A percentile compares a stretch with the other conserved stretches of the same genome.
Conservation (phyloP, 2,113 vertebrate genomes). For the Oreochromis niloticus region DNA sequence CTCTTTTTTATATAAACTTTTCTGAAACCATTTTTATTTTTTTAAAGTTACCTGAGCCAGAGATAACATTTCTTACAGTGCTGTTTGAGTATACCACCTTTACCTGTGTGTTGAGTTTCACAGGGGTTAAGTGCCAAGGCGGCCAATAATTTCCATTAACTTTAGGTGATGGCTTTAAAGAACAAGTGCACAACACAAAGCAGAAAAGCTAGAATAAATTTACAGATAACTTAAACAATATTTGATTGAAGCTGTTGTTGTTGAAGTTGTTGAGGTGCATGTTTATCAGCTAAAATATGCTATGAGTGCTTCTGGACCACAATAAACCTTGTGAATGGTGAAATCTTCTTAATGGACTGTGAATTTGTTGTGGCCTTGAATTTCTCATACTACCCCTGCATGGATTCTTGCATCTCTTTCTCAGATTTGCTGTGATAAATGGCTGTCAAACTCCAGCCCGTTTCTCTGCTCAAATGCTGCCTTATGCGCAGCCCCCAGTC, state of each 20-base stretch:
- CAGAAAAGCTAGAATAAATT: background rate
- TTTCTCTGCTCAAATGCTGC: constrained; percentile 29
- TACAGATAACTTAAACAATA: background rate
- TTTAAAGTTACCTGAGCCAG: background rate
- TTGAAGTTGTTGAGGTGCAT: background rate
- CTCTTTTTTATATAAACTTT: background rate
- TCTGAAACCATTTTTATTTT: background rate
- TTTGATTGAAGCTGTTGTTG: background rate
- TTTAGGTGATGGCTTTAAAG: background rate
- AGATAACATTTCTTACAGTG: background rate
- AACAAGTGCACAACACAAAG: background rate
- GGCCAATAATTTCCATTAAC: background rate
- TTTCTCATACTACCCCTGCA: background rate
- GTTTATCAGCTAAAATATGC: background rate
- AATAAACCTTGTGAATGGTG: background rate
- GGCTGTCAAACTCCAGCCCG: background rate
- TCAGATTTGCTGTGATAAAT: constrained; percentile 40
- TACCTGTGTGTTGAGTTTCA: background rate
- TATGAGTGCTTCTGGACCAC: background rate
- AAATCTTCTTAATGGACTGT: background rate
- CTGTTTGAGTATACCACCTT: background rate
- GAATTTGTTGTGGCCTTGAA: background rate
- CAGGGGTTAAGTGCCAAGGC: background rate
- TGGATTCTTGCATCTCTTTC: background rate
- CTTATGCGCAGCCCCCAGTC: constrained; percentile 29